Base-by-base conservation (phyloP, 2,888 invertebrate genomes). In the Dasypogon diadema region DNA sequence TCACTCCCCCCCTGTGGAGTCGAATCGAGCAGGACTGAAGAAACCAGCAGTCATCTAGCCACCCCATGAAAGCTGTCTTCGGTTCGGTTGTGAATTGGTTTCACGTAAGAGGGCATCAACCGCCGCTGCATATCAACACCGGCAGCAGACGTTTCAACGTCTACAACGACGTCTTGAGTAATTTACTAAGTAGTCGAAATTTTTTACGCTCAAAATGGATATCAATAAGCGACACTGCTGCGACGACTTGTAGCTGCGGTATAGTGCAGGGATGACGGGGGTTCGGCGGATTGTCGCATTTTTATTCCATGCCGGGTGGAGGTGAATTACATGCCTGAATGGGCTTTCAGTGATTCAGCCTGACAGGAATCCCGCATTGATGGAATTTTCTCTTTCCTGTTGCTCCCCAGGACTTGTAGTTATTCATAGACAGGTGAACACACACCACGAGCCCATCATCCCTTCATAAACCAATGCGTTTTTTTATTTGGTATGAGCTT, bases 281-380 rank as follows among this genome's bases (percentile, higher is more conserved):
- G n/a, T 72, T 14, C 14, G 34, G 5, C 34, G 18, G 2, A 14
- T 46, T 22, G 51, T 73, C 77, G 65, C 77, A 79, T 79, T 78
- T 74, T 78, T 78, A 79, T 80, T 79, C 79, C 56, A 73, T 77
- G 76, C 75, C 78, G 79, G n/a, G 78, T 78, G 74, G 77, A 80
- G 80, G 80, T 80, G 79, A 80, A 80, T 80, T 80, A 79, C 78
- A 79, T 68, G 78, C 78, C 75, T 76, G 77, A 79, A 75, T 75
- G 78, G 78, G 76, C 78, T 77, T 76, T 75, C 77, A 42, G 75
- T 63, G 77, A 75, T 75, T 75, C 77, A 6, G 58, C 54, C 18
- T 51, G 54, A 51, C 3, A 37, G 51, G 65, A 30, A 48, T 34
- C 34, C 21, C 24, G 21, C 24, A 37, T 30, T 46, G 74, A 37